These are phyloP conservation scores for Drosophila paranaensis DNA, from an alignment of 2,888 invertebrate species.

Conservation along the genomic window DNA sequence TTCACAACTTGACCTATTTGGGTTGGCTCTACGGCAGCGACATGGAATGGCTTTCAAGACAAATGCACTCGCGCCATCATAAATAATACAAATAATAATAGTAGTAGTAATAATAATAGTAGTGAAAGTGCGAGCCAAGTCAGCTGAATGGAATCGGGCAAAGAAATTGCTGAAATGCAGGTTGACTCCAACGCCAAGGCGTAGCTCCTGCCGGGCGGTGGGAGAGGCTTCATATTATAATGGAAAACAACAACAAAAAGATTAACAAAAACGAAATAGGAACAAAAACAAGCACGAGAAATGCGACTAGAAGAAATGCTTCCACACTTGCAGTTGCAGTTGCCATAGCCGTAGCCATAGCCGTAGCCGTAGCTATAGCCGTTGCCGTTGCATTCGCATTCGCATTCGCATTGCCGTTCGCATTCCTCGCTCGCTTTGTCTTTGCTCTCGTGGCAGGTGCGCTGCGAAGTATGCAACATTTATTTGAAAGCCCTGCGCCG, in stretches of 20 bases:
- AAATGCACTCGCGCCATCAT: slow-evolving; percentile 35
- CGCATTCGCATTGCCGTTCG: not conserved
- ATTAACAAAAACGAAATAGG: slow-evolving; percentile 10
- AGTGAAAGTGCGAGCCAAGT: slow-evolving; percentile 23
- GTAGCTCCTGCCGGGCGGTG: not conserved
- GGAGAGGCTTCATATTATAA: slow-evolving; percentile 3
- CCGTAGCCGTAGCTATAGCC: not conserved
- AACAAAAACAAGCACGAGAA: slow-evolving; percentile 11
- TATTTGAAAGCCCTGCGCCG: slow-evolving; percentile 47
- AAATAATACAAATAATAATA: slow-evolving; percentile 19
- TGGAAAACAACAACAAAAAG: slow-evolving; percentile 16
- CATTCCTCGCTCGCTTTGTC: slow-evolving; percentile 29
- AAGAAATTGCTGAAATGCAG: slow-evolving; percentile 31
- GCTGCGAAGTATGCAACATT: slow-evolving; percentile 60
- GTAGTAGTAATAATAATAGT: slow-evolving; percentile 15
- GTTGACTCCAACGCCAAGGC: not conserved
- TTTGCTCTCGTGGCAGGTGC: slow-evolving; percentile 40
- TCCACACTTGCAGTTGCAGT: slow-evolving; percentile 48
- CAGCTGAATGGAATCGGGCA: slow-evolving; percentile 30
- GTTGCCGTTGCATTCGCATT: not conserved
- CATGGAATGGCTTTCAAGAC: slow-evolving; percentile 41
- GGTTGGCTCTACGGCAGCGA: not conserved
- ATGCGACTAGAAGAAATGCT: slow-evolving; percentile 28
- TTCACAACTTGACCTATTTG: slow-evolving; percentile 30
- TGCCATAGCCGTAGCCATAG: not conserved